Evolutionary conservation across 2,113 vertebrate genomes (phyloP), one percentile per base, ranked within the genome.

Genomic region (Myodes glareolus): DNA sequence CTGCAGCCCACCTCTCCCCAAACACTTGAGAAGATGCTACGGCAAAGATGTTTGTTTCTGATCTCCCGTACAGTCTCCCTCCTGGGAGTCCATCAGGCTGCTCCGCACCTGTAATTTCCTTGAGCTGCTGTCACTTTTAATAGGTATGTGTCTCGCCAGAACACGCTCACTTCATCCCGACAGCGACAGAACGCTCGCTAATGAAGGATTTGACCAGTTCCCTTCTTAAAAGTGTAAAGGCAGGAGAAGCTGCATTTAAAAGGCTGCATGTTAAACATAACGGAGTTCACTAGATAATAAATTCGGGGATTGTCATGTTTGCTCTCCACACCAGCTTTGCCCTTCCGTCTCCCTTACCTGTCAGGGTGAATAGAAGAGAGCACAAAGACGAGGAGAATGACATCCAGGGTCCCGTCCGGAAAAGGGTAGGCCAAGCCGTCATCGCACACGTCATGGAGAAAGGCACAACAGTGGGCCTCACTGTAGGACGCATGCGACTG

Each of bases 371-470:
- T 99, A 92, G 99, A 98, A 92, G 99, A 99, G 94, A 99, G 99
- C 98, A 99, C 99, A 98, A 99, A 99, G 98, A 99, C 98, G 21
- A 99, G 98, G 95, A 99, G 98, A 98, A 99, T 98, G 98, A 99
- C 98, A 97, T 99, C 99, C 98, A 99, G 98, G 98, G 98, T 99
- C 96, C 98, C 99, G 81, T 98, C 99, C 95, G 99, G 99, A 97
- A 99, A 99, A 76, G 99, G 99, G 98, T 99, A 99, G 95, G 98
- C 98, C 91, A 98, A 98, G 91, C 93, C 86, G 95, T 99, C 99
- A 94, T 99, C 98, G 97, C 99, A 99, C 88, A 99, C 97, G 92
- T 99, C 99, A 92, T 99, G 99, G 97, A 99, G 98, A 98, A 99
- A 99, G 96, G 99, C 99, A 87, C 98, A 99, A 97, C 99, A 99